Conservation (phyloP, 2,113 vertebrate species). For the Otis tarda region DNA sequence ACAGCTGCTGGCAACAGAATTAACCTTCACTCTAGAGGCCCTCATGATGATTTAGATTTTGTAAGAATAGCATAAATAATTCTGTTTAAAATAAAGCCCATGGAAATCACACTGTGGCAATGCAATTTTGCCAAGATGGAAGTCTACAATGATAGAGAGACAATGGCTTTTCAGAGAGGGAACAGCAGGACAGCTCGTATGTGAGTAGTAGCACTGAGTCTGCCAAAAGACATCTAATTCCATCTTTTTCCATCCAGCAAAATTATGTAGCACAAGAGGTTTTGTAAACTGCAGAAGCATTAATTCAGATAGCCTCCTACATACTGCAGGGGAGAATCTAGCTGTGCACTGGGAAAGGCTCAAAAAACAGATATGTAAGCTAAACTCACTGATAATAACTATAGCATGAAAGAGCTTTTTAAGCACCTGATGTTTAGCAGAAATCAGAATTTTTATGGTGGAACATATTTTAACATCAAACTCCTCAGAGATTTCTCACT, state of each 20-base stretch:
- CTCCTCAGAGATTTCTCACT: background rate
- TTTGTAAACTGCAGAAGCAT: constrained; percentile 41
- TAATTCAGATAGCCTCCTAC: constrained; percentile 46
- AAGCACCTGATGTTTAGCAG: background rate
- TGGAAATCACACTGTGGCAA: constrained; percentile 27
- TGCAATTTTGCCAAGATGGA: constrained; percentile 41
- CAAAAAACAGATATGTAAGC: background rate
- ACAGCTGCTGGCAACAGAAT: constrained; percentile 54
- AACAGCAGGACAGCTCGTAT: constrained; percentile 49
- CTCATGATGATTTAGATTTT: constrained; percentile 46
- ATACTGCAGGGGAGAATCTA: constrained; percentile 1
- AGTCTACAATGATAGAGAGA: constrained; percentile 23
- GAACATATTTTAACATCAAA: background rate
- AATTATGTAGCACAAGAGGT: constrained; percentile 33
- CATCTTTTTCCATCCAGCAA: constrained; percentile 40
- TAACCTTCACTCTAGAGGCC: constrained; percentile 38
- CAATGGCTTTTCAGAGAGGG: constrained; percentile 33
- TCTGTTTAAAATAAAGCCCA: constrained; percentile 52
- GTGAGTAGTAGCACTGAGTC: background rate
- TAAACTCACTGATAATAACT: background rate
- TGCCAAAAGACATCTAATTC: constrained; percentile 51
- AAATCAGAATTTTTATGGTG: background rate
- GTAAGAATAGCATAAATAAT: constrained; percentile 57
- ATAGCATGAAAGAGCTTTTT: background rate
- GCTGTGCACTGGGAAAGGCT: background rate